Conservation (phyloP, 2,797 vertebrate genomes). For the Aldrovandia affinis region DNA sequence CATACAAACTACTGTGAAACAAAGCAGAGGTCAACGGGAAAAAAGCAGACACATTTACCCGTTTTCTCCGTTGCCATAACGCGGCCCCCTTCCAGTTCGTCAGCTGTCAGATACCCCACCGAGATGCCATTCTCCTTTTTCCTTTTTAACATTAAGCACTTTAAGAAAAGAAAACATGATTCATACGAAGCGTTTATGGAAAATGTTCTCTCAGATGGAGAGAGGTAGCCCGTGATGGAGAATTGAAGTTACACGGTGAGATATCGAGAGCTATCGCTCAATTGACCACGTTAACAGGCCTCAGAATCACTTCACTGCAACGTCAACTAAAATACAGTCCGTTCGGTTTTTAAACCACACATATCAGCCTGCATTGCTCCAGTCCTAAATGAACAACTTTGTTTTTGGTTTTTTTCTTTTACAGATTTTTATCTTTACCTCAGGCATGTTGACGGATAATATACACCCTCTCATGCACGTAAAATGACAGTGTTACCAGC, state of each 20-base stretch:
- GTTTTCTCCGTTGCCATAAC: background rate
- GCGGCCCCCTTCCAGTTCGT: background rate
- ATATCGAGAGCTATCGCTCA: constrained; percentile 6
- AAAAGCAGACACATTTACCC: background rate
- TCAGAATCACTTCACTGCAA: constrained; percentile 70
- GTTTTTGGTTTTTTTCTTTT: constrained; percentile 44
- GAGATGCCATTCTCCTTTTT: constrained; percentile 47
- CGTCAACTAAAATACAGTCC: constrained; percentile 45
- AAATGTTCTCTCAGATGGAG: constrained; percentile 23
- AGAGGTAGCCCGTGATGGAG: constrained; percentile 1
- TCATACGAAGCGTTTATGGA: constrained; percentile 44
- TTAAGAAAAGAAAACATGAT: constrained; percentile 61
- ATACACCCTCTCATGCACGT: constrained; percentile 14
- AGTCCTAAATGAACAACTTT: constrained; percentile 49
- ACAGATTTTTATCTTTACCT: constrained; percentile 53
- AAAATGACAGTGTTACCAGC: constrained; percentile 20
- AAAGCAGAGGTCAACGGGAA: background rate
- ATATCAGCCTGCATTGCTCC: constrained; percentile 63
- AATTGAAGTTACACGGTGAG: background rate
- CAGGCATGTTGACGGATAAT: background rate
- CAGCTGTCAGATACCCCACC: background rate
- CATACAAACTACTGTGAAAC: background rate
- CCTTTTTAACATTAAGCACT: constrained; percentile 64
- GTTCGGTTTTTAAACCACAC: constrained; percentile 56
- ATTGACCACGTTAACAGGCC: constrained; percentile 60